Evolutionary conservation across 1,140 invertebrate species (phyloP), one percentile per base, ranked within the genome.

Genomic region (Brachionus angularis): DNA sequence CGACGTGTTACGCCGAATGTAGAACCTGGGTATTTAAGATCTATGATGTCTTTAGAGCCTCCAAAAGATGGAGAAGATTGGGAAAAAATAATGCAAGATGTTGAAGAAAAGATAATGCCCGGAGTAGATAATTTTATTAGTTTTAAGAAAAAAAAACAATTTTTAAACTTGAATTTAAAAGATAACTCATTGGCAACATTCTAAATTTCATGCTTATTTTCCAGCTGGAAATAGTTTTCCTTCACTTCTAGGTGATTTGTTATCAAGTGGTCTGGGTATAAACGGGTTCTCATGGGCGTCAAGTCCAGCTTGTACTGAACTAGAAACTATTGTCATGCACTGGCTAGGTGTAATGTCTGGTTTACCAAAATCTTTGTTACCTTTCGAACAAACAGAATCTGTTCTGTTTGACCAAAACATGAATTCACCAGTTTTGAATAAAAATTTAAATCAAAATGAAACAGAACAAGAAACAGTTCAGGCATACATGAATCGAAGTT

Each of bases 261-360:
- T 99, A 36, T 89, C 90, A 14, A 90, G 93, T 78, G 92, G 90
- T 12, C 91, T 98, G 72, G 94, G 93, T 1, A 95, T 92, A 79
- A 91, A 98, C 74, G 96, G 96, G 75, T 99, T 98, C 83, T 97
- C 95, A 25, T 98, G 96, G 96, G 93, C 92, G 2, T 91, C 95
- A 5, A 94, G 92, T 83, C 95, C 96, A 1, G 93, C 94, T 0
- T 96, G 91, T 79, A 97, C 94, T 2, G 96, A 98, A 83, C 82
- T 98, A 61, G 96, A 98, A 83, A 94, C 91, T 0, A 91, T 98
- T 72, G 91, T 98, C 50, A 81, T 96, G 52, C 93, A 98, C 81
- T 98, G 95, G 96, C 85, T 98, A 75, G 95, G 92, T 88, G 85
- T 76, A 74, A 42, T 21, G 61, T 33, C 62, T n/a, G 33, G 23